Base-by-base conservation (phyloP, 2,888 invertebrate species). In the Bellardia pandia region DNA sequence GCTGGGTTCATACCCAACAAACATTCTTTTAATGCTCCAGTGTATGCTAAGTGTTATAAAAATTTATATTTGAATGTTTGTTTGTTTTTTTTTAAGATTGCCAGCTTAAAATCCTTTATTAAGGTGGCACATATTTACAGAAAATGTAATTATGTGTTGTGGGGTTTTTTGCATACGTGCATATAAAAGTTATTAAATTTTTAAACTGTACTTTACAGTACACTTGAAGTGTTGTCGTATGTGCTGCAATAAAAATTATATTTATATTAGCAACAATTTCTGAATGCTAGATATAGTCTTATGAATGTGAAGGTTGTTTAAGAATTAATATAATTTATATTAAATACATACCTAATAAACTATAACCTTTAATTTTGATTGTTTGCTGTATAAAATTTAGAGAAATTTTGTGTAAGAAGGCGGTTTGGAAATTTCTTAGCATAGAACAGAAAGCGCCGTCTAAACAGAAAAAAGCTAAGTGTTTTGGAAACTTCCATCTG, bases 1-100 rank as follows among this genome's bases (percentile, higher is more conserved):
- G n/a, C n/a, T n/a, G n/a, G n/a, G n/a, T n/a, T 66, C 13, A 62
- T 69, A 13, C n/a, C 40, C 13, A 60, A n/a, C 48, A 68, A 74
- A 69, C 23, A 71, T 45, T 45, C 71, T 66, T 69, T 69, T 64
- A 79, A 81, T 62, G 66, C 45, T 76, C 64, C 40, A 33, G 30
- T 53, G 71, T 60, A 48, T 48, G 53, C 40, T 77, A 62, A 81
- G 40, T 77, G 60, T 62, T 51, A 74, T 74, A 74, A 76, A 77
- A 80, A 53, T 64, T 16, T 30, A 53, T 6, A 1, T 37, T 11
- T 30, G 13, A 7, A 14, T 60, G 33, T 40, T 9, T 42, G 11
- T 80, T 53, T 42, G 75, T 3, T 30, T 58, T 3, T 4, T 2
- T 45, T 45, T 45, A 45, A 56, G 56, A 64, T 77, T 72, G 45